phyloP scores from a whole-genome alignment of 2,113 vertebrate genomes.

The Hypomesus transpacificus region DNA sequence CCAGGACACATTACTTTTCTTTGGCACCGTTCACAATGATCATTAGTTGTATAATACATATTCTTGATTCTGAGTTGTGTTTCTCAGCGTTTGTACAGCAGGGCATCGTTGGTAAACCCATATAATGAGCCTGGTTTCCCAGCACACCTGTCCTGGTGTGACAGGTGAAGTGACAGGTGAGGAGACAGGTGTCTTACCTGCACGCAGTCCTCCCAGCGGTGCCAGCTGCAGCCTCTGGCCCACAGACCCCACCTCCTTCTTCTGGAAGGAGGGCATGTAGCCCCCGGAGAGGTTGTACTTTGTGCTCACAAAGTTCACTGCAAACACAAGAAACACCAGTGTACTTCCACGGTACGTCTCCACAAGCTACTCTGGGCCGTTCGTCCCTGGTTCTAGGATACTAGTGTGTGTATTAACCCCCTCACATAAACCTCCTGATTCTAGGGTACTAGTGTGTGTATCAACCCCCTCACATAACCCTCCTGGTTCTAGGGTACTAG shows the following conservation, averaged over 20 bases:
- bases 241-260: conserved; percentile 90
- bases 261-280: conserved; percentile 86
- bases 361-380: too few species aligned
- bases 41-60: too few species aligned
- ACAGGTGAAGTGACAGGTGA: background rate
- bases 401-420: too few species aligned
- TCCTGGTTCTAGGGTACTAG: too few species aligned
- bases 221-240: conserved; percentile 91
- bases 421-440: too few species aligned
- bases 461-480: too few species aligned
- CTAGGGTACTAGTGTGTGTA: too few species aligned
- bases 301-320: conserved; percentile 80
- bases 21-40: too few species aligned
- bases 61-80: background rate
- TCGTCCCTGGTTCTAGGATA: too few species aligned
- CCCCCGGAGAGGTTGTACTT: conserved; percentile 76
- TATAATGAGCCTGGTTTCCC: too few species aligned
- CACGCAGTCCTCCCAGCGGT: conserved; percentile 71
- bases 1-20: too few species aligned
- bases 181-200: conserved; percentile 70
- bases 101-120: background rate
- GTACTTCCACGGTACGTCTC: background rate
- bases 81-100: background rate
- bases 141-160: too few species aligned
- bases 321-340: conserved; percentile 13